phyloP scores from a whole-genome alignment of 2,888 invertebrate genomes.

The Synergus laeviventris region DNA sequence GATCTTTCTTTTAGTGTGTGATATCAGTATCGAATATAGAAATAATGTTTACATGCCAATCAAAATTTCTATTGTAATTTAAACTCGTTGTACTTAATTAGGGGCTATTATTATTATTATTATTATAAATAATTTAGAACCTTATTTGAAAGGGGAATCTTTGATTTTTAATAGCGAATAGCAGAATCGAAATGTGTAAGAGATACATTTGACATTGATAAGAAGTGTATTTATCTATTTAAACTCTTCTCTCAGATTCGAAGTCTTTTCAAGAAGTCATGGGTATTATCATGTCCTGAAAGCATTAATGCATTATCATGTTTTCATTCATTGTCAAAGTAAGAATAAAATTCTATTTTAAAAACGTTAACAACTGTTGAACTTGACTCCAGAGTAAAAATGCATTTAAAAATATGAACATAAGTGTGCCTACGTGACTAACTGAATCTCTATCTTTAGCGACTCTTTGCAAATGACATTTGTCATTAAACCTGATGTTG shows the following conservation, averaged over 20 bases:
- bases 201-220: no score
- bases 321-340: not conserved
- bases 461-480: not conserved
- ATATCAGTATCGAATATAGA: not conserved
- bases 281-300: no score
- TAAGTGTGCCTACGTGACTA: constrained; percentile 26
- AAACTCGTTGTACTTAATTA: no score
- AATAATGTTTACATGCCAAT: not conserved
- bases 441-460: not conserved
- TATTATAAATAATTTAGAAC: no score
- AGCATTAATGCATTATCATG: not conserved
- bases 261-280: no score
- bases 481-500: constrained; percentile 17
- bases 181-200: no score
- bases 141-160: no score
- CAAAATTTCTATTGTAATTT: not conserved
- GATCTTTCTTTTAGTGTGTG: not conserved
- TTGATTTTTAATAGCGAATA: no score
- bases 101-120: no score
- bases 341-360: not conserved
- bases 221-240: no score
- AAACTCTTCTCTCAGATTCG: no score
- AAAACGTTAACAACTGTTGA: not conserved
- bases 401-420: not conserved
- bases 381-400: constrained; percentile 6